A percentile compares a stretch with the other conserved stretches of the same genome.
phyloP scores from a whole-genome alignment of 2,113 vertebrate genomes.

The Formicarius rufipectus region DNA sequence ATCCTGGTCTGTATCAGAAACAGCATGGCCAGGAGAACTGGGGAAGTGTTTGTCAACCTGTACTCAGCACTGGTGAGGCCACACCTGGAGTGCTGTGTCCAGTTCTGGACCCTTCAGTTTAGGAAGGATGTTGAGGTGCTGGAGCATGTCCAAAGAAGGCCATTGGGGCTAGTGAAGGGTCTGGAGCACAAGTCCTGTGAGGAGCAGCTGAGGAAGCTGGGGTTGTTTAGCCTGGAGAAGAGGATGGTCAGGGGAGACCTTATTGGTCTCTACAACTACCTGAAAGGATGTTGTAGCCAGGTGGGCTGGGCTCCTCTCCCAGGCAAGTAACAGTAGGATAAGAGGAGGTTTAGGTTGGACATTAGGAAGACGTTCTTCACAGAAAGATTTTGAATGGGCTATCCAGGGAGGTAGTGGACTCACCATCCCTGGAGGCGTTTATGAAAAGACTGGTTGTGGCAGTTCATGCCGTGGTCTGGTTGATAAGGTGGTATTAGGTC shows the following conservation, averaged over 20 bases:
- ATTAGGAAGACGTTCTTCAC: not conserved
- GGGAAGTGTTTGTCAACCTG: not conserved
- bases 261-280: not conserved
- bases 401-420: not conserved
- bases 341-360: not conserved
- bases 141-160: not conserved
- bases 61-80: not conserved
- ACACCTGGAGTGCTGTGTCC: not conserved
- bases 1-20: not conserved
- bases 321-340: not conserved
- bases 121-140: not conserved
- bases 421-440: not conserved
- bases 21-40: not conserved
- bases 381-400: not conserved
- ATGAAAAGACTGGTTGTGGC: not conserved
- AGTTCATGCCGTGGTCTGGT: not conserved
- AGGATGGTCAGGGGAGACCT: not conserved
- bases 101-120: not conserved
- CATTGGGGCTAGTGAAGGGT: not conserved
- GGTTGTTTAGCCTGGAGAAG: not conserved
- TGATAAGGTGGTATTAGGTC: too few species aligned
- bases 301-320: not conserved
- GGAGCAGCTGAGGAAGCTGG: not conserved
- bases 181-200: not conserved
- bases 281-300: not conserved